phyloP scores from a whole-genome alignment of 2,888 invertebrate genomes.

The Euzophera pinguis region DNA sequence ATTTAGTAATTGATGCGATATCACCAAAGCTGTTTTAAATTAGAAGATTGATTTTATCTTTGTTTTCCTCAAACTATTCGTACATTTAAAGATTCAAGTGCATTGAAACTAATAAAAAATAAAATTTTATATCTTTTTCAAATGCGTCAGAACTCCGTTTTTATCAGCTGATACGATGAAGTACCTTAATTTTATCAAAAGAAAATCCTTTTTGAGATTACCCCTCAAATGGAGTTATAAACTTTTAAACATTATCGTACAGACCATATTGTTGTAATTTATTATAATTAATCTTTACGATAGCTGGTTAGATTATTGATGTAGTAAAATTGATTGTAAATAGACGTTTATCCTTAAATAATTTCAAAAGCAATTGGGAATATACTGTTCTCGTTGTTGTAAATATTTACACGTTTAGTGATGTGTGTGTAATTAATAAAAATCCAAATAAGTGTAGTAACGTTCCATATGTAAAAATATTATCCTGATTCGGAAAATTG shows the following conservation, averaged over 20 bases:
- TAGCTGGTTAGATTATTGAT: background rate
- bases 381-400: background rate
- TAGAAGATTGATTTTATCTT: too few species aligned
- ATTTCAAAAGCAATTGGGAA: background rate
- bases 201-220: conserved; percentile 1
- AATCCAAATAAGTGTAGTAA: too few species aligned
- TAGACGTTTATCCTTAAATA: background rate
- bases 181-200: background rate
- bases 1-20: too few species aligned
- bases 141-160: background rate
- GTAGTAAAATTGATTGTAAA: background rate
- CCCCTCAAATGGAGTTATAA: background rate
- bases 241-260: background rate
- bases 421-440: too few species aligned
- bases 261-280: background rate
- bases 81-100: too few species aligned
- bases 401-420: background rate
- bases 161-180: background rate
- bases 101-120: background rate
- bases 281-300: background rate
- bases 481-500: too few species aligned
- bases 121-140: too few species aligned
- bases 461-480: too few species aligned
- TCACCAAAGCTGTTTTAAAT: too few species aligned
- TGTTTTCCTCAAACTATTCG: too few species aligned